Percentiles rank a stretch among this genome's conserved stretches.
Conservation (phyloP, 2,113 vertebrate genomes). For the Isurus oxyrinchus region DNA sequence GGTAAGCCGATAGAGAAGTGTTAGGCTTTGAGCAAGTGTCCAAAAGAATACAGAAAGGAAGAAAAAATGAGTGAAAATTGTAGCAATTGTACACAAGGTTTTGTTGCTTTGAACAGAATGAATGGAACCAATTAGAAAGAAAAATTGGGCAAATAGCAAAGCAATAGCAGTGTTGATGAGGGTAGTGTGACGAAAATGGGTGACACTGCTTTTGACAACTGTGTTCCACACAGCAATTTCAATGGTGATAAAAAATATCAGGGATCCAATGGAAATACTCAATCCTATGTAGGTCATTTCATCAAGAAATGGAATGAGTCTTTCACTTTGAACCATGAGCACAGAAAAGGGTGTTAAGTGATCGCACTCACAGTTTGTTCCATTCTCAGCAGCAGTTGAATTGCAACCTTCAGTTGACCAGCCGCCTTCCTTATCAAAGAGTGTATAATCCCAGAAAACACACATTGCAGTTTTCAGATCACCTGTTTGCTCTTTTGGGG, state of each 20-base stretch:
- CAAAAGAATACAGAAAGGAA: constrained; percentile 30
- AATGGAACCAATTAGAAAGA: not conserved
- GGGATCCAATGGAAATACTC: not conserved
- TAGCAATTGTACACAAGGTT: not conserved
- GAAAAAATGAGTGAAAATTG: not conserved
- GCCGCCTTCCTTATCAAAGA: not conserved
- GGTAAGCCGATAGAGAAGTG: not conserved
- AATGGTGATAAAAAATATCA: not conserved
- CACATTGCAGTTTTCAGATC: not conserved
- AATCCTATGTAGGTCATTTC: not conserved
- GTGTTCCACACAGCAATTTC: not conserved
- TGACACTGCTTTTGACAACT: not conserved
- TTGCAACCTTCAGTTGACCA: not conserved
- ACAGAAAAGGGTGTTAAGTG: constrained; percentile 23
- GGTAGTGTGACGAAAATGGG: not conserved
- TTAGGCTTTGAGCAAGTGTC: constrained; percentile 10
- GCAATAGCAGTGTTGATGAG: constrained; percentile 12
- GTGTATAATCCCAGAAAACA: not conserved
- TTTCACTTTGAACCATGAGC: not conserved
- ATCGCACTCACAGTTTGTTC: not conserved
- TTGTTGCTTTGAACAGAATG: not conserved
- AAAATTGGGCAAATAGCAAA: not conserved
- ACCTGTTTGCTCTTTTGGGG: not conserved
- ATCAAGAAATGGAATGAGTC: not conserved
- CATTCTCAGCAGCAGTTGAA: not conserved